Evolutionary conservation across 2,797 vertebrate genomes (phyloP), one percentile per base, ranked within the genome.

Genomic region (Alexandromys oeconomus): DNA sequence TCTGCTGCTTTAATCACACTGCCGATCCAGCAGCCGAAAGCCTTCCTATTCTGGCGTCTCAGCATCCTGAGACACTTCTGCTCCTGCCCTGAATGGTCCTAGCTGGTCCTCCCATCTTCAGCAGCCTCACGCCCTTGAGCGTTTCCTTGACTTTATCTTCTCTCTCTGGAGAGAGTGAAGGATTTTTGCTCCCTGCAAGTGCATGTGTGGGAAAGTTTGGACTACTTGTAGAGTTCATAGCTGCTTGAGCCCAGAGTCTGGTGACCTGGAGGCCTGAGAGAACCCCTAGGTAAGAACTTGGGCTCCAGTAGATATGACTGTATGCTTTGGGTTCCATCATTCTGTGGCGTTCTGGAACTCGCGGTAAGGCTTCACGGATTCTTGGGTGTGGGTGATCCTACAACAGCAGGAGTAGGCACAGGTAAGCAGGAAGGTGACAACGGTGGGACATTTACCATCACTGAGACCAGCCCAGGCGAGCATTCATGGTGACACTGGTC

Each of bases 311-410:
- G 43, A 13, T 10, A 8, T 48, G 31, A 61, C 31, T 21, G 51
- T n/a, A 40, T 61, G 37, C 7, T 15, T 43, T 19, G 21, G 46
- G 13, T 86, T 71, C 25, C 29, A 23, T 65, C 21, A 6, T 27
- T 21, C 67, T 5, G 15, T 17, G 8, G 1, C 11, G 61, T 78
- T 71, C 90, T 87, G 21, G 79, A 89, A 69, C 9, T 54, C 79
- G 1, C 6, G 1, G 40, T 17, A 9, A 0, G 0, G 6, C 17
- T 61, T 19, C 11, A 1, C 6, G 1, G 63, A 84, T 61, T 37
- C 15, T 74, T 73, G 43, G 54, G 63, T 21, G 48, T 57, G 51
- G 27, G 17, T 21, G 15, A 7, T 37, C 10, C 23, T 14, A 0
- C 37, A 40, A 1, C 8, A 27, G 17, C 34, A n/a, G 74, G 1